Percentiles rank a stretch among this genome's conserved stretches.
Conservation (phyloP, 2,888 invertebrate species). For the Ichneumoninae sp. region DNA sequence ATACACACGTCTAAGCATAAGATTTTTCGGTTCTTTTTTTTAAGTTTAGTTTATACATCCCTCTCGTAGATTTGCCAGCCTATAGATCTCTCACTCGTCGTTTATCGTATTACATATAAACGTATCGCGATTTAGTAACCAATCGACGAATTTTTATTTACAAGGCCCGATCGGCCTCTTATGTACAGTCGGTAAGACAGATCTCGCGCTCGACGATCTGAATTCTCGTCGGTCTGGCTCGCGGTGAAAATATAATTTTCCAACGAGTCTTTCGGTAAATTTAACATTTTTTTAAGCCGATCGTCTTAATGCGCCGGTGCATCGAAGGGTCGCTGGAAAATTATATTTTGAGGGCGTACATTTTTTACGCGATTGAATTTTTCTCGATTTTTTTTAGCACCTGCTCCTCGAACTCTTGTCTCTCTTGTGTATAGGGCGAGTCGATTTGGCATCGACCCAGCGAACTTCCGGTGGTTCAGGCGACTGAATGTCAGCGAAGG, state of each 20-base stretch:
- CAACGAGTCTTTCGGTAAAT: background rate
- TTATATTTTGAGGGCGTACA: background rate
- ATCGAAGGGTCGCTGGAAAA: background rate
- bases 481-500: conserved; percentile 7
- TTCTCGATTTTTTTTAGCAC: conserved; percentile 41
- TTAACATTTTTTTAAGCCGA: background rate
- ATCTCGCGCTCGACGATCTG: conserved; percentile 31
- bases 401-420: conserved; percentile 38
- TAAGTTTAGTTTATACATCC: conserved; percentile 53
- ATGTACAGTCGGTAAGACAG: conserved; percentile 53
- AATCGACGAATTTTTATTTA: conserved; percentile 56
- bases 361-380: conserved; percentile 8
- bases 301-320: background rate
- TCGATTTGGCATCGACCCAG: background rate
- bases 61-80: conserved; percentile 6
- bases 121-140: conserved; percentile 45
- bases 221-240: conserved; percentile 7
- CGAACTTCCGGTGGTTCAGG: background rate
- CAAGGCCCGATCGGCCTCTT: conserved; percentile 39
- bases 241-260: conserved; percentile 15
- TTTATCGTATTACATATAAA: conserved; percentile 33
- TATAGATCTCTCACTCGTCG: conserved; percentile 1
- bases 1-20: conserved; percentile 63
- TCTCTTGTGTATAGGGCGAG: conserved; percentile 25
- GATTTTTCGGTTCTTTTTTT: conserved; percentile 23